Conservation (phyloP, 2,113 vertebrate genomes). For the Panurus biarmicus region DNA sequence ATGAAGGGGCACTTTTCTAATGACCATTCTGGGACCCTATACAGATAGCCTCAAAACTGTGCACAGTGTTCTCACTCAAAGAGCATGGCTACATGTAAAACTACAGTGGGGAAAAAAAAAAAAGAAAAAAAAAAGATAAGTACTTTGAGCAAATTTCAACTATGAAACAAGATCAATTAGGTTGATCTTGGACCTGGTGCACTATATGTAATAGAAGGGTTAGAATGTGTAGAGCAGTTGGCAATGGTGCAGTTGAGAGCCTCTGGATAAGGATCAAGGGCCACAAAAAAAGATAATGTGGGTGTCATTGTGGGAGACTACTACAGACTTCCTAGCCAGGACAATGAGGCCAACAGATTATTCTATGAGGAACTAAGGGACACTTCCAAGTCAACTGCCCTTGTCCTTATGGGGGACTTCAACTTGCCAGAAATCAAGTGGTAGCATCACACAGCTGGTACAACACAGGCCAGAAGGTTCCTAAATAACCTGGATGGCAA, state of each 20-base stretch:
- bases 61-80: not conserved
- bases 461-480: not conserved
- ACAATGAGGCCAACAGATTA: not conserved
- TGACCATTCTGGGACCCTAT: not conserved
- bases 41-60: not conserved
- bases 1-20: not conserved
- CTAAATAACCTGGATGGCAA: not conserved
- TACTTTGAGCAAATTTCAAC: not conserved
- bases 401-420: not conserved
- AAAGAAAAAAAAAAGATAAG: not conserved
- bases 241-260: not conserved
- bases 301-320: not conserved
- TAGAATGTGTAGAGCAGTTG: not conserved
- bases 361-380: not conserved
- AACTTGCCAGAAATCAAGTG: not conserved
- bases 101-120: not conserved
- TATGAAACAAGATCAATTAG: not conserved
- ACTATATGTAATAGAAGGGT: not conserved
- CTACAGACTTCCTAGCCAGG: not conserved
- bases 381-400: not conserved
- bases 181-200: not conserved
- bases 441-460: not conserved
- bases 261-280: not conserved
- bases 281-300: not conserved
- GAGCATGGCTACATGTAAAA: not conserved